These are phyloP conservation scores for Lepus timidus DNA, from an alignment of 2,113 vertebrate genomes.

Conservation along the genomic window DNA sequence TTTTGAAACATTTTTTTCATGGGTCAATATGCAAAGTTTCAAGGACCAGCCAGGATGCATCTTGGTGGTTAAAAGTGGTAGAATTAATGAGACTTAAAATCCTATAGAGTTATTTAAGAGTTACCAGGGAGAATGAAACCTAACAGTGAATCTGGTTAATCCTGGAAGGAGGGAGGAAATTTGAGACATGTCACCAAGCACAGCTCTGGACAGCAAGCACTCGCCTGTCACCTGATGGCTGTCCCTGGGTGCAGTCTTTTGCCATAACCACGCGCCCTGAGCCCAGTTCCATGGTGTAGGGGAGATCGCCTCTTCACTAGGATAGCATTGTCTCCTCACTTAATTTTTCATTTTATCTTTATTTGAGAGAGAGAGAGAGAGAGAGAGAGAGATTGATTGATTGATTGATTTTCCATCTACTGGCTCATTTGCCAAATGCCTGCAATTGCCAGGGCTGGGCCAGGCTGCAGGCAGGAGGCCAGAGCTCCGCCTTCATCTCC, in stretches of 20 bases:
- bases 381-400: too few relatives aligned
- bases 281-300: background rate
- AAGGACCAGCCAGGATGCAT: background rate
- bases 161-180: background rate
- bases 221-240: background rate
- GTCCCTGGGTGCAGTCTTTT: background rate
- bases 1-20: background rate
- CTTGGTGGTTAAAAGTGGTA: background rate
- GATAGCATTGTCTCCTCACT: too few relatives aligned
- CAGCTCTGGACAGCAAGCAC: background rate
- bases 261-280: rapidly evolving
- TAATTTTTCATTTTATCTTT: too few relatives aligned
- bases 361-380: too few relatives aligned
- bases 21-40: background rate
- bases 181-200: background rate
- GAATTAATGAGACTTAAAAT: background rate
- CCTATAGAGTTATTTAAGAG: background rate
- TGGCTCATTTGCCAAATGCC: too few relatives aligned
- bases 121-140: background rate
- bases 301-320: background rate
- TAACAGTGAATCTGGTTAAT: background rate
- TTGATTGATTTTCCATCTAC: too few relatives aligned
- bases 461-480: too few relatives aligned
- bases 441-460: too few relatives aligned
- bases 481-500: too few relatives aligned